Evolutionary conservation across 1,140 invertebrate genomes (phyloP), one percentile per base, ranked within the genome.

Genomic region (Cotesia typhae): DNA sequence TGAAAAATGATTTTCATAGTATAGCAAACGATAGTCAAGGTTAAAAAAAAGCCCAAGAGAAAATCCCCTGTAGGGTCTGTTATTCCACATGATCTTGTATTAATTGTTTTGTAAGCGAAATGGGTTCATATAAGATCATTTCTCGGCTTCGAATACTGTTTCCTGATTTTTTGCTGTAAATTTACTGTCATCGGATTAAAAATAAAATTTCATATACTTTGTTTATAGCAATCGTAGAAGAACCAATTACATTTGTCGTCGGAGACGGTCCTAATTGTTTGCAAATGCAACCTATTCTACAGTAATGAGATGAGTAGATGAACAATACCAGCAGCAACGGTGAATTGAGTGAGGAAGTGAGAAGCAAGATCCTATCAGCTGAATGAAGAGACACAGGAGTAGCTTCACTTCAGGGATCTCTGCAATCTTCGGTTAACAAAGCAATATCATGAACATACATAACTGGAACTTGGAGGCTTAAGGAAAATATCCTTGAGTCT

Each of bases 401-500:
- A 37, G 28, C 35, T 37, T 37, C 7, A 28, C 14, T 65, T 38
- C 28, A 47, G 37, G 63, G 63, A 67, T 67, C 64, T 67, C 47
- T 55, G 20, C 53, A 63, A n/a, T 67, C 10, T 28, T 20, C 9
- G 14, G 14, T 37, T 67, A 67, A 67, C 66, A 67, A 67, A 67
- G 66, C 41, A 67, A 28, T 52, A 51, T 67, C 41, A 51, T 65
- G 63, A 17, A 20, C 37, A 14, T 47, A 10, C 10, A 47, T 47
- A 67, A 70, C 57, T 71, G 74, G 73, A 71, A 72, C 67, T 51
- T 51, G 36, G 51, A 14, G 9, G 59, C 14, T 20, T 37, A 2
- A 65, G 64, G 73, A 74, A 74, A 69, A 74, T 51, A 60, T 70
- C 68, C 71, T 57, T 68, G 61, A 73, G 68, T 65, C 7, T 47